phyloP scores from a whole-genome alignment of 2,888 invertebrate species.

The Antheraea yamamai region DNA sequence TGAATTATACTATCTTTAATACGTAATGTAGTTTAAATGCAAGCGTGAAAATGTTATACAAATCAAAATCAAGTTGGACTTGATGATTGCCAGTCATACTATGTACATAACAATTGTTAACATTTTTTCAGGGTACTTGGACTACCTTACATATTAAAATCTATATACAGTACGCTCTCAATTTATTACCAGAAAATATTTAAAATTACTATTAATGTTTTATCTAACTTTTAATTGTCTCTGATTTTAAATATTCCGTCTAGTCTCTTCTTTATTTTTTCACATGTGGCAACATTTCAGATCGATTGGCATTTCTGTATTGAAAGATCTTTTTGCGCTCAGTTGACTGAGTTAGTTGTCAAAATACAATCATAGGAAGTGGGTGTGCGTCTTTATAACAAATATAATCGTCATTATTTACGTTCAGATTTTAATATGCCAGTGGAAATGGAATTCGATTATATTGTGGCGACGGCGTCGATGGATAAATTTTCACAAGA shows the following conservation, averaged over 20 bases:
- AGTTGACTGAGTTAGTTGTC: conserved; percentile 56
- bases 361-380: conserved; percentile 40
- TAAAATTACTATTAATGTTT: not conserved
- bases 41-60: not conserved
- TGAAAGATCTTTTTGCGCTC: not conserved
- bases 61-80: conserved; percentile 31
- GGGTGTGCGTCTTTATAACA: conserved; percentile 41
- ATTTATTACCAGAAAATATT: not conserved
- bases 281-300: conserved; percentile 15
- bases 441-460: conserved; percentile 71
- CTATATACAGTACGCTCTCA: too few species aligned
- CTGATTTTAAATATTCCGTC: not conserved
- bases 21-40: conserved; percentile 21
- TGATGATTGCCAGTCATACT: not conserved
- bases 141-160: not conserved
- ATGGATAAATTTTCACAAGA: conserved; percentile 77
- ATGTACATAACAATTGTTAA: not conserved
- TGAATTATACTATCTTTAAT: not conserved
- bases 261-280: not conserved
- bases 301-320: not conserved
- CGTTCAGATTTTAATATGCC: conserved; percentile 47
- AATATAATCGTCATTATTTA: not conserved
- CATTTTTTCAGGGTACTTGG: not conserved
- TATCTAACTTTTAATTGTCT: too few species aligned
- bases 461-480: conserved; percentile 62